A percentile compares a stretch with the other conserved stretches of the same genome.
These are phyloP conservation scores for Lysandra coridon DNA, from an alignment of 2,888 invertebrate species.

Conservation along the genomic window DNA sequence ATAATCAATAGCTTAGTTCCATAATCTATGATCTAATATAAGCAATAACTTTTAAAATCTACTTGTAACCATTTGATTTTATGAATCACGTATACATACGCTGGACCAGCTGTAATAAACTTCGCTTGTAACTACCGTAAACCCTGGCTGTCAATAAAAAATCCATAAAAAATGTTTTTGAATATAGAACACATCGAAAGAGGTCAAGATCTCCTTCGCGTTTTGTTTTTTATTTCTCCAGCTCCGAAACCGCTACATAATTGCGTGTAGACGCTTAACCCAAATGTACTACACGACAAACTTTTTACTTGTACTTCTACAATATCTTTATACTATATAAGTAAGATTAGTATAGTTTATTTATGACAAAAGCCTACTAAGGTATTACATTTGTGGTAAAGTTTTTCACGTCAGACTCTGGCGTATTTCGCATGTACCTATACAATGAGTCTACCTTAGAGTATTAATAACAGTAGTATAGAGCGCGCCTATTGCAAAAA, in stretches of 20 bases:
- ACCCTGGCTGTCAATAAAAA: background rate
- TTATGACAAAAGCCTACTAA: background rate
- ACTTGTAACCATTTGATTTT: background rate
- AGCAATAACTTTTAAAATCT: no score
- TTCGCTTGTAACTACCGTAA: background rate
- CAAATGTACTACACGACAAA: slow-evolving; percentile 1
- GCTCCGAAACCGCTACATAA: slow-evolving; percentile 1
- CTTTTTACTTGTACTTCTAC: background rate
- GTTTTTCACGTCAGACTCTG: background rate
- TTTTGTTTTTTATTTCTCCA: background rate
- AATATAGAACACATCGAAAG: background rate
- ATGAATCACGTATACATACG: background rate
- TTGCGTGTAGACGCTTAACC: slow-evolving; percentile 18
- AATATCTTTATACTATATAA: background rate
- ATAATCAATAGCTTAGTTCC: no score
- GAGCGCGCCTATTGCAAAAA: no score
- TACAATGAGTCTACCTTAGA: background rate
- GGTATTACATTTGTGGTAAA: background rate
- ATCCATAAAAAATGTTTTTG: background rate
- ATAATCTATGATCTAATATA: no score
- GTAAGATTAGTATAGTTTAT: background rate
- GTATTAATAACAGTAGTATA: no score
- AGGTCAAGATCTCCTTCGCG: background rate
- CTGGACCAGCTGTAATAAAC: background rate
- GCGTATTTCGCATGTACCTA: background rate